Evolutionary conservation across 2,113 vertebrate species (phyloP).

Genomic region (Paedocypris sp.): DNA sequence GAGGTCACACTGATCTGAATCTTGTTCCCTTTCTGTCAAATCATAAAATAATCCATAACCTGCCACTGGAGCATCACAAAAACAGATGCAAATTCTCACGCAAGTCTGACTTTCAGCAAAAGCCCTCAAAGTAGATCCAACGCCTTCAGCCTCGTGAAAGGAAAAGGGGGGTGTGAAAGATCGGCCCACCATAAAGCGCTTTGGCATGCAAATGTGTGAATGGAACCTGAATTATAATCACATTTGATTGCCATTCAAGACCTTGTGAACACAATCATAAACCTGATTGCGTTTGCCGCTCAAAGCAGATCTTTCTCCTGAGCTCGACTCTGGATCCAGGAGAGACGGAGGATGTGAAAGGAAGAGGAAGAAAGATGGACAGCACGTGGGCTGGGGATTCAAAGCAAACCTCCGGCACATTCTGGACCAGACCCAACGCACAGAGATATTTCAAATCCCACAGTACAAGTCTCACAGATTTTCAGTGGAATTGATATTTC

Average conservation of each 20-base stretch:
- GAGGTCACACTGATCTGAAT: constrained; percentile 37
- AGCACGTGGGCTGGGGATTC: constrained; percentile 1
- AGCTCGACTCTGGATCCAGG: constrained; percentile 27
- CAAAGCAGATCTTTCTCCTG: constrained; percentile 12
- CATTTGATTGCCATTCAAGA: constrained; percentile 26
- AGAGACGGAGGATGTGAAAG: constrained; percentile 23
- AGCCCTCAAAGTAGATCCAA: constrained; percentile 6
- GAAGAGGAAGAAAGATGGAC: neutral
- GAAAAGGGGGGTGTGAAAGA: neutral
- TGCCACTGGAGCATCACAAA: constrained; percentile 14
- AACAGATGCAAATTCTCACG: constrained; percentile 7
- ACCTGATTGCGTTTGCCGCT: constrained; percentile 31
- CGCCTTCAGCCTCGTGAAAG: constrained; percentile 7
- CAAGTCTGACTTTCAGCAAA: constrained; percentile 26
- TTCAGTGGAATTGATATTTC: too few relatives aligned
- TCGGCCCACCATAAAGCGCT: constrained; percentile 23
- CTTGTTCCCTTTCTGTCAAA: constrained; percentile 24
- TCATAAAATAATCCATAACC: constrained; percentile 35
- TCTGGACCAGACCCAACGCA: too few relatives aligned
- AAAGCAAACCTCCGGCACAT: too few relatives aligned
- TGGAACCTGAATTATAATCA: constrained; percentile 23
- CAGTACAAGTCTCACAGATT: too few relatives aligned
- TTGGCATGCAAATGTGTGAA: constrained; percentile 13
- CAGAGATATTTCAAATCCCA: too few relatives aligned
- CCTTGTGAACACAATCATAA: constrained; percentile 20